Percentiles rank a stretch among this genome's conserved stretches.
These are phyloP conservation scores for Goniozus legneri DNA, from an alignment of 1,140 invertebrate genomes.

Conservation along the genomic window DNA sequence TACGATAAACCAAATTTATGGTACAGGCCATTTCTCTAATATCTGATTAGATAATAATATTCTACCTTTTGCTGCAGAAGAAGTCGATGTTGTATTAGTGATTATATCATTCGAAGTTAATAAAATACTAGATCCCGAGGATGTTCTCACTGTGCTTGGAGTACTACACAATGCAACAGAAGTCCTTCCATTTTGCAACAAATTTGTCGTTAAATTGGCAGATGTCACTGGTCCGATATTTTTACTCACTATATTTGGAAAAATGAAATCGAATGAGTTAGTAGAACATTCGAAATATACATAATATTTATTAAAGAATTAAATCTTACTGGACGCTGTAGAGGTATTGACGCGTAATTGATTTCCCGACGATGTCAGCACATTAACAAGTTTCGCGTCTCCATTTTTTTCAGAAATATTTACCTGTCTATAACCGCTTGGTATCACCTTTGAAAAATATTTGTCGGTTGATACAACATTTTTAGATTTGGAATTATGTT, in stretches of 20 bases:
- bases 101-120: conserved; percentile 26
- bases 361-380: conserved; percentile 27
- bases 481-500: conserved; percentile 36
- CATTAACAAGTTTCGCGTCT: conserved; percentile 33
- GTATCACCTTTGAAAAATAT: conserved; percentile 29
- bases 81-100: conserved; percentile 18
- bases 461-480: conserved; percentile 35
- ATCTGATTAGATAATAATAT: conserved; percentile 36
- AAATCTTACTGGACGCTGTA: conserved; percentile 21
- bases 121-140: conserved; percentile 32
- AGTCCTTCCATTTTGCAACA: conserved; percentile 36
- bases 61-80: conserved; percentile 45
- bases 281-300: too few species aligned
- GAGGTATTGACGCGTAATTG: conserved; percentile 26
- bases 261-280: too few species aligned
- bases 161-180: conserved; percentile 17
- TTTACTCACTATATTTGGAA: conserved; percentile 26
- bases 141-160: conserved; percentile 18
- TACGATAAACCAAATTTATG: neutral
- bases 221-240: too few species aligned
- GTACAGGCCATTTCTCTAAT: conserved; percentile 22
- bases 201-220: too few species aligned
- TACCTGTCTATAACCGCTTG: conserved; percentile 33
- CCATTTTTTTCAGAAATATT: conserved; percentile 26
- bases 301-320: neutral